Conservation (phyloP, 2,113 vertebrate species). For the Puntigrus tetrazona region DNA sequence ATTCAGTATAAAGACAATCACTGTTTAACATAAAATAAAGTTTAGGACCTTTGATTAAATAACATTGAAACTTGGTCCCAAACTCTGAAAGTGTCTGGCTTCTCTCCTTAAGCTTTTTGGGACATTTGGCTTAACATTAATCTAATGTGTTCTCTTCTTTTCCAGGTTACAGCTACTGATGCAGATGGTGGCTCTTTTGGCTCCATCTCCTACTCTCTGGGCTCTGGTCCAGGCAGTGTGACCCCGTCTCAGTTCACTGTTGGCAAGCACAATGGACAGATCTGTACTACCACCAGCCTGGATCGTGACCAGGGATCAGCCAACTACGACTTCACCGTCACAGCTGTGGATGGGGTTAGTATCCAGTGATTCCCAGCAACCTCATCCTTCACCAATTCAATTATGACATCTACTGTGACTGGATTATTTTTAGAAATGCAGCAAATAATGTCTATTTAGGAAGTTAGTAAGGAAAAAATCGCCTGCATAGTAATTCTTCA, state of each 20-base stretch:
- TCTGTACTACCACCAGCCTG: slow-evolving; percentile 84
- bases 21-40: not conserved
- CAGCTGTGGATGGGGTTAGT: slow-evolving; percentile 92
- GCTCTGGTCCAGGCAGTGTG: slow-evolving; percentile 78
- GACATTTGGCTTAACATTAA: slow-evolving; percentile 13
- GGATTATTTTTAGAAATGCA: not conserved
- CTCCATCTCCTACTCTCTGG: slow-evolving; percentile 86
- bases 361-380: not conserved
- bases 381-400: not conserved
- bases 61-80: not conserved
- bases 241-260: slow-evolving; percentile 83
- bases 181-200: slow-evolving; percentile 88
- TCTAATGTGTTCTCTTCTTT: slow-evolving; percentile 47
- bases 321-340: slow-evolving; percentile 89
- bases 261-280: slow-evolving; percentile 82
- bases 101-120: not conserved
- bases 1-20: not conserved
- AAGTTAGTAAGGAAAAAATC: slow-evolving; percentile 47
- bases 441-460: not conserved
- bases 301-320: slow-evolving; percentile 86
- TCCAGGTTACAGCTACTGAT: slow-evolving; percentile 90
- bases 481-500: slow-evolving; percentile 18
- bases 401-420: not conserved
- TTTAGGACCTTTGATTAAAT: not conserved
- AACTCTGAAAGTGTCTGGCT: not conserved